Evolutionary conservation across 2,888 invertebrate species (phyloP), one percentile per base, ranked within the genome.

Genomic region (Drosophila limbata): DNA sequence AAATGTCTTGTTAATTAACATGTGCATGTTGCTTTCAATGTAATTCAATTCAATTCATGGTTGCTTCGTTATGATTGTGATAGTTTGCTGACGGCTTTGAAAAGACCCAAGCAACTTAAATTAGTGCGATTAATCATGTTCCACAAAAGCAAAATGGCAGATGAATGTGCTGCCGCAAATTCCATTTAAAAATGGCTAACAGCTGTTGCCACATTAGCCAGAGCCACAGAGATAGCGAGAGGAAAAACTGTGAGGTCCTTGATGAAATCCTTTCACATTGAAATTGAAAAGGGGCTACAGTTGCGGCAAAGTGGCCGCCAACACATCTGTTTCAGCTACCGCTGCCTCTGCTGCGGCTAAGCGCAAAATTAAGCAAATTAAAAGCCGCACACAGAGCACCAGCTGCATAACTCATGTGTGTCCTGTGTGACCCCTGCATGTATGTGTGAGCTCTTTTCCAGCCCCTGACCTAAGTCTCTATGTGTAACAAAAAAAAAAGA

Each of bases 331-430:
- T 39, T 28, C n/a, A 21, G 9, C 37, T 44, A 39, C 62, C 57
- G 56, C 70, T 67, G 70, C 25, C 17, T 48, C 48, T 48, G 15
- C 13, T 80, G 77, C 53, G 88, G 81, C 84, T 88, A 77, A 88
- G 88, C 87, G 79, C 81, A 84, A 88, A 85, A 85, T 85, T 85
- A 85, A 88, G 85, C 88, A 88, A 85, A 85, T 85, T 88, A 85
- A 88, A 88, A 86, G 77, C 88, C 84, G 61, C 88, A 86, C 80
- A 81, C 69, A 67, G 69, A 69, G 71, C 74, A 68, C 28, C 87
- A 84, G 76, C 73, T 87, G 83, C 83, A 87, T 87, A 87, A 70
- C 85, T 82, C 77, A 82, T 79, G 64, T 76, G 62, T 65, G 69
- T 47, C 59, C 45, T 60, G 45, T 44, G 44, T 48, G 57, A 59